phyloP scores from a whole-genome alignment of 2,888 invertebrate genomes.

The Gisinianus flammeolus region DNA sequence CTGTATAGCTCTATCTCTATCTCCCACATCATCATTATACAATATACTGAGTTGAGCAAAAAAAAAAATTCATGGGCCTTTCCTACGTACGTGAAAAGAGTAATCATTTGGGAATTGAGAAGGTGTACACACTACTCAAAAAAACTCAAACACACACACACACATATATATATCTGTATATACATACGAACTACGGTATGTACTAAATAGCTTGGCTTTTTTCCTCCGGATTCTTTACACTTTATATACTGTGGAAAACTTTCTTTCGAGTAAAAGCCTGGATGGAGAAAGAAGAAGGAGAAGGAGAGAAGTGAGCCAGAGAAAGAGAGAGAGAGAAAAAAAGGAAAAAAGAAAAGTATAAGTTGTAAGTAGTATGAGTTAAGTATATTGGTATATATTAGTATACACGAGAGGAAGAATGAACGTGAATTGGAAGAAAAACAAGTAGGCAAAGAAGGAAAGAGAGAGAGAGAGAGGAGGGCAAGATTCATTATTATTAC shows the following conservation, averaged over 20 bases:
- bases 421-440: constrained; percentile 32
- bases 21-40: constrained; percentile 32
- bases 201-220: background rate
- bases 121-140: constrained; percentile 12
- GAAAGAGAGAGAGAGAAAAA: background rate
- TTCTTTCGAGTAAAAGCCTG: background rate
- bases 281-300: background rate
- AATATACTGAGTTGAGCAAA: background rate
- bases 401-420: constrained; percentile 12
- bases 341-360: background rate
- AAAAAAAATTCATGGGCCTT: constrained; percentile 5
- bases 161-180: background rate
- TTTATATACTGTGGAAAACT: background rate
- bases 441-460: constrained; percentile 16
- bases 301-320: background rate
- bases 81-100: background rate
- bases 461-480: constrained; percentile 18
- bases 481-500: constrained; percentile 36
- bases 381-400: background rate
- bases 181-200: background rate
- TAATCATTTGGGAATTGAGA: constrained; percentile 29
- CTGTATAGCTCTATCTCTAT: constrained; percentile 7
- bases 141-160: too few relatives aligned
- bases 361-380: background rate
- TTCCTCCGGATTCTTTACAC: background rate